Conservation (phyloP, 2,797 vertebrate genomes). For the Phrynocephalus vlangalii region DNA sequence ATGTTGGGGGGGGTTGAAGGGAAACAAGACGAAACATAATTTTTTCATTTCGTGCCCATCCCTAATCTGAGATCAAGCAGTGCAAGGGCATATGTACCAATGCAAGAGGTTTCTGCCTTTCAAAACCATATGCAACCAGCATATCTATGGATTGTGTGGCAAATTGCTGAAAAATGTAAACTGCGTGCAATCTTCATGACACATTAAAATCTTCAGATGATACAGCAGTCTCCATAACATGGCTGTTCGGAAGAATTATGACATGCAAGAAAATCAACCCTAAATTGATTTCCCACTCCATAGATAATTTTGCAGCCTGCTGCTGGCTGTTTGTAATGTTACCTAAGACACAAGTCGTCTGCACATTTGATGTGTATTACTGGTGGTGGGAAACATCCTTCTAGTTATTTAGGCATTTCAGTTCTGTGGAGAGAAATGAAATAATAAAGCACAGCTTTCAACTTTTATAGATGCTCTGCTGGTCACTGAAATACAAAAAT, state of each 20-base stretch:
- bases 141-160: no score
- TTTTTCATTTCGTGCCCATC: no score
- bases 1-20: no score
- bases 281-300: slow-evolving; percentile 52
- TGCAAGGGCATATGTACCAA: no score
- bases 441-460: slow-evolving; percentile 52
- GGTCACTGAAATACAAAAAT: slow-evolving; percentile 60
- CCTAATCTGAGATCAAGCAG: no score
- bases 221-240: slow-evolving; percentile 43
- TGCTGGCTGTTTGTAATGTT: slow-evolving; percentile 33
- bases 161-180: neutral
- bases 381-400: slow-evolving; percentile 61
- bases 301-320: slow-evolving; percentile 38
- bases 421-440: slow-evolving; percentile 41
- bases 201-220: slow-evolving; percentile 41
- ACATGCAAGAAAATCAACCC: slow-evolving; percentile 44
- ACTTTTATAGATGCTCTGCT: slow-evolving; percentile 53
- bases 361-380: slow-evolving; percentile 50
- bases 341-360: slow-evolving; percentile 54
- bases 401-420: slow-evolving; percentile 60
- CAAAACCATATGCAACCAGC: no score
- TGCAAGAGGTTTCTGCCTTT: no score
- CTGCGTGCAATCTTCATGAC: slow-evolving; percentile 28
- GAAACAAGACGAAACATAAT: no score
- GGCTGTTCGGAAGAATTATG: slow-evolving; percentile 28